Base-by-base conservation (phyloP, 2,797 vertebrate species). In the Rhodeus uyekii region DNA sequence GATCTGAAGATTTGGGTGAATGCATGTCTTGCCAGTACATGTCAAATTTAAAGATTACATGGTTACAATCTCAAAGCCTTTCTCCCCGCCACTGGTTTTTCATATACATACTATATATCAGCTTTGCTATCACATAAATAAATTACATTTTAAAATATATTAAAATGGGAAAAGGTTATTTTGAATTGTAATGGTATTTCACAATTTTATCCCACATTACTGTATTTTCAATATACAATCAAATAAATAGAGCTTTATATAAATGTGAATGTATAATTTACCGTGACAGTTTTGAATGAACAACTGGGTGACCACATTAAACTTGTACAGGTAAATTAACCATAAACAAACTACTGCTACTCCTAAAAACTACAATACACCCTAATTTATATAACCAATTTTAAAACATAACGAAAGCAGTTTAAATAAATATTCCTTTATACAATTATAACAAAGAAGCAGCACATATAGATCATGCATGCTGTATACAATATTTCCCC, bases 401-500 rank as follows among this genome's bases (percentile, higher is more conserved):
- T 50, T 18, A 29, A 68, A 67, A 14, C 12, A 24, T 29, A 46
- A 10, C 3, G 39, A 5, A 34, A 55, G 34, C 71, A 38, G n/a
- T 39, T 58, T 18, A 18, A 55, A n/a, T 38, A 55, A 38, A 39
- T 58, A 24, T 74, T n/a, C 48, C 48, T 38, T 5, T 72, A 53
- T n/a, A 16, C 36, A 72, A 34, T 50, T 18, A 55, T 12, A 67
- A 77, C 80, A 48, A 48, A 18, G 46, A 48, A n/a, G n/a, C 85
- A 88, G 88, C 91, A 90, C 91, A 92, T 92, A 90, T 85, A 86
- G 89, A 86, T 87, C 81, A 82, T 58, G 80, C 88, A 88, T 87
- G 87, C 58, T 86, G n/a, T n/a, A n/a, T n/a, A n/a, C n/a, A n/a
- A 82, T 80, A 81, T 85, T 89, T 88, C 89, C 76, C 61, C 82